A percentile compares a stretch with the other conserved stretches of the same genome.
Evolutionary conservation across 1,140 invertebrate species (phyloP).

Genomic region (Solenopsis fugax): DNA sequence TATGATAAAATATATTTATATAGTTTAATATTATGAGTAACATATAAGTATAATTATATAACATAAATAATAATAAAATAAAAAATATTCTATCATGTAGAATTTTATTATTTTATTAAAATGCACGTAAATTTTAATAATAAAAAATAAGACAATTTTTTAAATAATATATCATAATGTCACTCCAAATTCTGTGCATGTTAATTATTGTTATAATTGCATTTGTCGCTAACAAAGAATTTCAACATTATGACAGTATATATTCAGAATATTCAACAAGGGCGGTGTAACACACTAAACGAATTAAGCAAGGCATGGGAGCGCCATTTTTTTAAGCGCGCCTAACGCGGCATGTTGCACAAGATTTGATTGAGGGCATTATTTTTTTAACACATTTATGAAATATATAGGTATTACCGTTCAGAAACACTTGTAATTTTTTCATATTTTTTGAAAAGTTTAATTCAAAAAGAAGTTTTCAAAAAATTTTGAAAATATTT

Average conservation of each 20-base stretch:
- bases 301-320: no score
- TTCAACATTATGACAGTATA: neutral
- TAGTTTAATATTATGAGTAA: neutral
- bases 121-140: neutral
- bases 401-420: no score
- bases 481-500: no score
- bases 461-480: no score
- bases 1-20: neutral
- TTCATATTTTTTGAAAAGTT: no score
- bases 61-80: neutral
- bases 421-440: no score
- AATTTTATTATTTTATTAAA: conserved; percentile 3
- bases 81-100: neutral
- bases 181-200: neutral
- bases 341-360: no score
- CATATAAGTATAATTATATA: neutral
- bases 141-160: neutral
- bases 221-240: neutral
- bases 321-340: no score
- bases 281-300: no score
- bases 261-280: neutral
- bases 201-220: neutral
- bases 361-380: no score
- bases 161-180: neutral
- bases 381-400: no score